Conservation (phyloP, 2,797 vertebrate species). For the Macrochelys suwanniensis region DNA sequence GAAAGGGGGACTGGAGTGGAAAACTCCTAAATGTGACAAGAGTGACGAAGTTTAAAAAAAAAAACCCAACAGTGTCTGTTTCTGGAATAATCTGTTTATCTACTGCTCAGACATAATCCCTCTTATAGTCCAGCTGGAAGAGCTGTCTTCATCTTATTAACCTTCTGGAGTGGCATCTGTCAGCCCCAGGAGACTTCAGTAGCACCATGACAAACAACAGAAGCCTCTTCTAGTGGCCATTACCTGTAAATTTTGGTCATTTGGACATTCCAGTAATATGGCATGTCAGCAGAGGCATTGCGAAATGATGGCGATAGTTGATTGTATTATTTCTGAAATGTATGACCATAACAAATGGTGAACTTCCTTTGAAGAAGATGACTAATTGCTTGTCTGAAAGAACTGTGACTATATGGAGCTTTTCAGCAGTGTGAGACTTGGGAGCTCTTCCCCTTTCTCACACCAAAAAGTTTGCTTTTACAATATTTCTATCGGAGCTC, state of each 20-base stretch:
- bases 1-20: slow-evolving; percentile 21
- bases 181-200: slow-evolving; percentile 70
- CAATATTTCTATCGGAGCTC: neutral
- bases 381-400: neutral
- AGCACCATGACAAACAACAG: slow-evolving; percentile 66
- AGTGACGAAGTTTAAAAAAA: slow-evolving; percentile 81
- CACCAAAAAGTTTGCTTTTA: neutral
- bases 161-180: slow-evolving; percentile 90
- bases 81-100: slow-evolving; percentile 95
- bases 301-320: neutral
- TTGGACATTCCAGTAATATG: slow-evolving; percentile 15
- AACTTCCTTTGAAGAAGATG: neutral
- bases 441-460: neutral
- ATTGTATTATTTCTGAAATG: slow-evolving; percentile 24
- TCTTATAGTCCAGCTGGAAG: slow-evolving; percentile 87
- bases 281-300: neutral
- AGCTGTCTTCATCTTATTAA: slow-evolving; percentile 92
- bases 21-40: slow-evolving; percentile 57
- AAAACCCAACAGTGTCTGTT: slow-evolving; percentile 83
- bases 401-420: neutral
- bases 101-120: slow-evolving; percentile 94
- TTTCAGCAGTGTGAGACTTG: accelerated
- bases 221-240: slow-evolving; percentile 49
- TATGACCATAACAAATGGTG: neutral
- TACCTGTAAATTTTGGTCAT: neutral